These are phyloP conservation scores for Prorops nasuta DNA, from an alignment of 1,140 invertebrate genomes.

Conservation along the genomic window DNA sequence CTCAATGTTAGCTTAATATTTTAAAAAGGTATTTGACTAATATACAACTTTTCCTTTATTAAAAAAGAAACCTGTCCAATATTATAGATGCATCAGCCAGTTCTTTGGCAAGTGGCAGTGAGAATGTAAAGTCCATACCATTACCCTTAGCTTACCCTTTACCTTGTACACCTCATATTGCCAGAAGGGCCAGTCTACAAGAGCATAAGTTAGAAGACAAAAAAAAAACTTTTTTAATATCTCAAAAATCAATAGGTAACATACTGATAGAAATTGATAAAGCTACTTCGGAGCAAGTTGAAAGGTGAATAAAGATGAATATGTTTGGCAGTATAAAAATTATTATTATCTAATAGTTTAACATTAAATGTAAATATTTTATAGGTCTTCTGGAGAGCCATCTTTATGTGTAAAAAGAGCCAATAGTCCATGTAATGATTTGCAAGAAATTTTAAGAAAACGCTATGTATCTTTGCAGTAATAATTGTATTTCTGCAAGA, in stretches of 20 bases:
- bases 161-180: conserved; percentile 52
- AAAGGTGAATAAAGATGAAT: conserved; percentile 33
- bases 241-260: conserved; percentile 48
- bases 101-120: conserved; percentile 36
- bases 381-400: conserved; percentile 49
- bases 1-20: conserved; percentile 24
- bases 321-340: conserved; percentile 2
- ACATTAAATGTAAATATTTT: conserved; percentile 4
- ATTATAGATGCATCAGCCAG: conserved; percentile 28
- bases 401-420: conserved; percentile 44
- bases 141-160: conserved; percentile 44
- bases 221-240: conserved; percentile 34
- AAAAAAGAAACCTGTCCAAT: not conserved
- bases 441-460: conserved; percentile 51
- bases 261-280: conserved; percentile 48
- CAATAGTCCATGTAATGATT: conserved; percentile 53
- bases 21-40: conserved; percentile 1
- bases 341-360: not conserved
- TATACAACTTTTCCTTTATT: not conserved
- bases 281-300: conserved; percentile 47
- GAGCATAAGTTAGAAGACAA: conserved; percentile 49
- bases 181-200: conserved; percentile 50
- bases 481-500: not conserved
- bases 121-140: conserved; percentile 22
- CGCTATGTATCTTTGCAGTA: conserved; percentile 27